phyloP scores from a whole-genome alignment of 2,113 vertebrate genomes.

The Propithecus coquereli region DNA sequence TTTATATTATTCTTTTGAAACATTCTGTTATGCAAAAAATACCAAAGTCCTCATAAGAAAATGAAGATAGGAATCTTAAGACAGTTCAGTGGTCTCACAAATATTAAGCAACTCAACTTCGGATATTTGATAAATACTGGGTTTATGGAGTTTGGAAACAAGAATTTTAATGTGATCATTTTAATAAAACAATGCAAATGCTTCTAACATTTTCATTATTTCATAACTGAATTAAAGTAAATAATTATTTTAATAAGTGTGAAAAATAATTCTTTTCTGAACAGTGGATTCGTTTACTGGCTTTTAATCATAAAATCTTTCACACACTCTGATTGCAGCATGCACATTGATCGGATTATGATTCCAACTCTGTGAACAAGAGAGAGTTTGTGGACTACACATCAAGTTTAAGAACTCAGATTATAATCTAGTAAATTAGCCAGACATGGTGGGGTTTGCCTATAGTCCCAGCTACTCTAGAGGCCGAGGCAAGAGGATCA shows the following conservation, averaged over 20 bases:
- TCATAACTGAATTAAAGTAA: not conserved
- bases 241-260: not conserved
- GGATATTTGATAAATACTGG: not conserved
- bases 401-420: conserved; percentile 61
- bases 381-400: conserved; percentile 43
- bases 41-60: not conserved
- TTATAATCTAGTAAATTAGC: conserved; percentile 11
- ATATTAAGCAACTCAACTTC: not conserved
- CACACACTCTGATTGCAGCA: not conserved
- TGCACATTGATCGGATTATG: not conserved
- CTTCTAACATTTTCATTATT: not conserved
- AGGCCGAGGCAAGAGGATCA: too few species aligned
- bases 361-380: conserved; percentile 36
- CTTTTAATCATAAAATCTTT: not conserved
- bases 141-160: not conserved
- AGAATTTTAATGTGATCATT: not conserved
- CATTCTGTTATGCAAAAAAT: not conserved
- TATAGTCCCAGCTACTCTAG: too few species aligned
- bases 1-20: conserved; percentile 12
- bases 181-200: not conserved
- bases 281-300: not conserved
- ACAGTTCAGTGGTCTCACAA: not conserved
- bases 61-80: not conserved
- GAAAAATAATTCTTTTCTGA: not conserved
- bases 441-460: too few species aligned